Base-by-base conservation (phyloP, 1,140 invertebrate genomes). In the Spodoptera litura region DNA sequence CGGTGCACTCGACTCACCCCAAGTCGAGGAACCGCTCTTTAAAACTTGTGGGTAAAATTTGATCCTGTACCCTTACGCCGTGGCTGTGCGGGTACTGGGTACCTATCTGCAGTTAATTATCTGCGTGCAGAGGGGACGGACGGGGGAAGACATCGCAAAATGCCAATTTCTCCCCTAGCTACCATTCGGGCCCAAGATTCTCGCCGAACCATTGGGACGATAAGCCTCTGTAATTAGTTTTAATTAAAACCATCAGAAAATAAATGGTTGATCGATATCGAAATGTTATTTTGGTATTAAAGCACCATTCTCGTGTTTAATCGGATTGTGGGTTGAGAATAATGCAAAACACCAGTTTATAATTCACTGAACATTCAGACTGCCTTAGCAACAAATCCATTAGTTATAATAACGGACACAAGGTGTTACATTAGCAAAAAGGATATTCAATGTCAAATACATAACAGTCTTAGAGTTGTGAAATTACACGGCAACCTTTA, bases 101-200 rank as follows among this genome's bases (percentile, higher is more conserved):
- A 77, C 74, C 59, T 77, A 93, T 92, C 93, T 93, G 90, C 90
- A 93, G 91, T 93, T 94, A 94, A 93, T 94, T 93, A 93, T 93
- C 90, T 93, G 68, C 83, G 86, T 85, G 85, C 71, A 71, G 83
- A 91, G 89, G 90, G 90, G 85, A 84, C 80, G 66, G 62, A 82
- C 83, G 82, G 86, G 87, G 88, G 85, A 89, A 86, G 89, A 85
- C 82, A 84, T 83, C 85, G 85, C 86, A 81, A 88, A 82, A 86
- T 89, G 86, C 85, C 89, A 89, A 88, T 88, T 87, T 82, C 90
- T 87, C 87, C 89, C 89, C 87, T 74, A 79, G 78, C 70, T 51
- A 78, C 73, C 58, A 79, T 70, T 85, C 79, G 82, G 84, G 78
- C 71, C 74, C 83, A 85, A 89, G 85, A 91, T 88, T 86, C 84